Conservation (phyloP, 2,888 invertebrate species). For the Dione juno region DNA sequence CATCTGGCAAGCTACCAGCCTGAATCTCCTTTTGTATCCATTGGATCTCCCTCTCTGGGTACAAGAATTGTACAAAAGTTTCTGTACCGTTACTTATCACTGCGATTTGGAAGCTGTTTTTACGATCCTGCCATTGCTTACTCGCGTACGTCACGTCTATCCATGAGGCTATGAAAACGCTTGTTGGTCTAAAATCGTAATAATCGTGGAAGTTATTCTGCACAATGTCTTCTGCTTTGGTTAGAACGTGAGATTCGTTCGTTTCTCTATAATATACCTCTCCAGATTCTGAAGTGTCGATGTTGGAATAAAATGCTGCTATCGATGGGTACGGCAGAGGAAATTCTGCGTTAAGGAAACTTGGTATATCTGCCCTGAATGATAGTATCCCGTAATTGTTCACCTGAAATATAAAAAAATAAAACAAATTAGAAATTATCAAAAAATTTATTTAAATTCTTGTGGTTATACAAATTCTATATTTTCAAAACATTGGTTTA, state of each 20-base stretch:
- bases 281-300: conserved; percentile 91
- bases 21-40: conserved; percentile 94
- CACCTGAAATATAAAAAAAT: conserved; percentile 84
- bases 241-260: conserved; percentile 82
- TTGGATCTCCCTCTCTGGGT: conserved; percentile 93
- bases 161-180: conserved; percentile 96
- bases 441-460: too few relatives aligned
- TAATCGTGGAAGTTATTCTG: conserved; percentile 89
- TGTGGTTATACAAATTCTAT: too few relatives aligned
- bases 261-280: conserved; percentile 89
- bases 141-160: conserved; percentile 91
- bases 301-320: conserved; percentile 95
- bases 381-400: conserved; percentile 95
- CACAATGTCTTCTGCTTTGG: conserved; percentile 88
- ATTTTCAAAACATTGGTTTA: too few relatives aligned
- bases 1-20: conserved; percentile 91
- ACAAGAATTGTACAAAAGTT: conserved; percentile 93
- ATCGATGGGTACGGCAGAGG: conserved; percentile 95
- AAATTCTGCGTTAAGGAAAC: conserved; percentile 94
- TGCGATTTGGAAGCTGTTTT: conserved; percentile 92
- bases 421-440: background rate
- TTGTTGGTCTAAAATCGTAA: conserved; percentile 88
- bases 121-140: conserved; percentile 86
- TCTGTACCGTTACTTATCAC: conserved; percentile 88
- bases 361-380: conserved; percentile 93